phyloP scores from a whole-genome alignment of 2,888 invertebrate genomes.

The Eudasyphora cyanicolor region DNA sequence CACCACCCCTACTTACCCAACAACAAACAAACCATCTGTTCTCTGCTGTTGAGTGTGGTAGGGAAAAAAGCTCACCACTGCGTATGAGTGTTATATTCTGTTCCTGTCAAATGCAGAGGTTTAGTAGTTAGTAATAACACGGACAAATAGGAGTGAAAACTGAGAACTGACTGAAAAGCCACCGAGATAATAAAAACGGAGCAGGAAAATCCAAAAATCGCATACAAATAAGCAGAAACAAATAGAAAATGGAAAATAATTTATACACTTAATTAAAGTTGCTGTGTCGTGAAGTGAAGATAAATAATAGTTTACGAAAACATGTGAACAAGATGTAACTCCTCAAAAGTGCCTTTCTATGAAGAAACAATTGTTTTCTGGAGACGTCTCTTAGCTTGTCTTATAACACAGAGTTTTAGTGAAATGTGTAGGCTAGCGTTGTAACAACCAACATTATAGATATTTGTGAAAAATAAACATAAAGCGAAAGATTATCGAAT shows the following conservation, averaged over 20 bases:
- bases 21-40: constrained; percentile 3
- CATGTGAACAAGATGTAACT: background rate
- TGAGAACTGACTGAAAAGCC: background rate
- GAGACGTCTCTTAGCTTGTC: background rate
- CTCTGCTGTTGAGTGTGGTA: background rate
- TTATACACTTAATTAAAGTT: too few relatives aligned
- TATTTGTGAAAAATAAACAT: background rate
- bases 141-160: constrained; percentile 1
- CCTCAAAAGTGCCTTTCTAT: background rate
- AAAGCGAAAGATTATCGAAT: too few relatives aligned
- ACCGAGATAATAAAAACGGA: background rate
- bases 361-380: too few relatives aligned
- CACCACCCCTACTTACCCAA: background rate
- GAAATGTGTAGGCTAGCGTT: background rate
- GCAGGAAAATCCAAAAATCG: background rate
- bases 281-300: background rate
- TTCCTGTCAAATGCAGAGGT: constrained; percentile 43
- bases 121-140: constrained; percentile 47
- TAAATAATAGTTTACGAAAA: background rate
- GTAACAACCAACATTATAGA: constrained; percentile 1
- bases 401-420: background rate
- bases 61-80: constrained; percentile 29
- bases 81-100: constrained; percentile 50
- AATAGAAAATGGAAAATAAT: background rate
- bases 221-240: background rate